phyloP scores from a whole-genome alignment of 2,113 vertebrate species.

The Tragelaphus scriptus region DNA sequence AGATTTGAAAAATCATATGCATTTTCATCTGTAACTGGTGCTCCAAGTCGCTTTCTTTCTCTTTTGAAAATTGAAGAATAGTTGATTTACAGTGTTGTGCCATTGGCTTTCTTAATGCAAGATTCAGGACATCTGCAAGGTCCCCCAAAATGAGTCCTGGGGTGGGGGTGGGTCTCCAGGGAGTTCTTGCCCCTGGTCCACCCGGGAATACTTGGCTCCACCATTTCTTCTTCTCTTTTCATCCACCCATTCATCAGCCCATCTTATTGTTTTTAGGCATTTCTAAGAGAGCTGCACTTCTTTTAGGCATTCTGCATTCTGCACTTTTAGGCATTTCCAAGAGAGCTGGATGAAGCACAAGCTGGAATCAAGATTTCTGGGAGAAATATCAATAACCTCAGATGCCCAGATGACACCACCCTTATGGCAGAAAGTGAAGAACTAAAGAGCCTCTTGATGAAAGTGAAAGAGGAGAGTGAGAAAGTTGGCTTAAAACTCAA shows the following conservation, averaged over 20 bases:
- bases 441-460: neutral
- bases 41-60: neutral
- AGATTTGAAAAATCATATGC: neutral
- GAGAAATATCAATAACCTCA: neutral
- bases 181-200: neutral
- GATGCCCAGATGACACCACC: neutral
- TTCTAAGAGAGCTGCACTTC: neutral
- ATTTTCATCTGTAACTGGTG: neutral
- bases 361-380: neutral
- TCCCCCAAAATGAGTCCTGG: neutral
- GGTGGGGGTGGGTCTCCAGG: neutral
- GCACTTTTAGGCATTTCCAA: neutral
- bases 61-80: neutral
- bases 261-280: neutral
- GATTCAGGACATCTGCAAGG: neutral
- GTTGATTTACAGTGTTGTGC: neutral
- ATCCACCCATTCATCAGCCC: neutral
- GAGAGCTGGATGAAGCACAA: neutral
- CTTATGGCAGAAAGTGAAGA: neutral
- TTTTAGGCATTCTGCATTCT: neutral
- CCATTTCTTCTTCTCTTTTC: neutral
- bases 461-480: neutral
- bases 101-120: neutral
- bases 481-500: neutral
- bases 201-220: neutral